Base-by-base conservation (phyloP, 2,888 invertebrate species). In the Acleris sparsana region DNA sequence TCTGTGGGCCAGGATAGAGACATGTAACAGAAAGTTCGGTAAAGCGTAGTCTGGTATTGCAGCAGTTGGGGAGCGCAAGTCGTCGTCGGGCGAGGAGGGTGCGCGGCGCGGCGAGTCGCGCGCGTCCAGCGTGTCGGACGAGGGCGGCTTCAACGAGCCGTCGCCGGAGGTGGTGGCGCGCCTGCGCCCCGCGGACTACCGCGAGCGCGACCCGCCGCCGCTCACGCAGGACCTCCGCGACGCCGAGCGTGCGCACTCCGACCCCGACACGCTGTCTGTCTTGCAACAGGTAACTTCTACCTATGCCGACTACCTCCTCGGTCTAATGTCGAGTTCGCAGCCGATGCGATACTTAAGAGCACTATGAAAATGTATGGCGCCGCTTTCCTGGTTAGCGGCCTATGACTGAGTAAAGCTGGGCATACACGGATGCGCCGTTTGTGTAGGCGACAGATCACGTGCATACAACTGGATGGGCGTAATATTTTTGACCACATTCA, bases 101-200 rank as follows among this genome's bases (percentile, higher is more conserved):
- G 39, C 94, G 79, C 74, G 94, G 91, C 76, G 94, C 53, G 9
- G 94, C 93, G 76, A 94, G 16, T 96, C 96, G 70, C 94, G 96
- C 68, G 93, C 96, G 58, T 96, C 96, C 75, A 93, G 93, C 72
- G 90, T 88, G 68, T 94, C 94, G 22, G 95, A 95, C 83, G 95
- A 95, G 80, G 95, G 95, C 61, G 95, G 95, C 58, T 95, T 95
- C 88, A 95, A 95, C 85, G 95, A 95, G 85, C 95, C 95, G 25
- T 94, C 94, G 69, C 95, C 95, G 17, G 95, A 95, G 84, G 94
- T 95, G 75, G 95, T 95, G 84, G 95, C 95, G 69, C 91, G 94
- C 64, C 81, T 94, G 73, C 85, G 86, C 71, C 92, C 92, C 39
- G 90, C 90, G 5, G 91, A 90, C 63, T 89, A 88, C 80, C 85